A percentile compares a stretch with the other conserved stretches of the same genome.
phyloP scores from a whole-genome alignment of 2,113 vertebrate species.

The Bos javanicus region DNA sequence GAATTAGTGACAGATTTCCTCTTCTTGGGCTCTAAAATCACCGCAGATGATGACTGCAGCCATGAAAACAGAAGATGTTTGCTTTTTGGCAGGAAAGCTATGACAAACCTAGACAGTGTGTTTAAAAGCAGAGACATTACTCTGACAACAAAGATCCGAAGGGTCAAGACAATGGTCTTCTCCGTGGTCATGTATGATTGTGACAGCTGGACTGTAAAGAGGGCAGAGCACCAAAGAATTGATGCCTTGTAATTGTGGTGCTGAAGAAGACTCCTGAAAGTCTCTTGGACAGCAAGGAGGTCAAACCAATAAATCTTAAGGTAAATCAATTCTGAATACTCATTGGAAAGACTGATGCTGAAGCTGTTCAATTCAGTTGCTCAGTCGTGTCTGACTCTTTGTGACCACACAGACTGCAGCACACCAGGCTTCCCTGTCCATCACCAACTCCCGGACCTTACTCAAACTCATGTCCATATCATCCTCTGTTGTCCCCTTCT shows the following conservation, averaged over 20 bases:
- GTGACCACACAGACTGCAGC: neutral
- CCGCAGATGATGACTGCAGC: neutral
- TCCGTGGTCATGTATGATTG: neutral
- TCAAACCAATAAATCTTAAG: neutral
- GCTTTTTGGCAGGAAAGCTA: neutral
- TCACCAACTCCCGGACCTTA: neutral
- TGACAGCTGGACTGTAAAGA: neutral
- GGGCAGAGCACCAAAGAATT: neutral
- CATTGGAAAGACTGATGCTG: neutral
- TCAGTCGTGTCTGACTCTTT: neutral
- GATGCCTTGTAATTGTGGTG: neutral
- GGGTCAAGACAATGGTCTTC: neutral
- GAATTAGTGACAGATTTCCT: neutral
- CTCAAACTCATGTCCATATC: neutral
- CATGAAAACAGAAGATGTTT: neutral
- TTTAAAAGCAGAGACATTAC: neutral
- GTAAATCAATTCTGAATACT: neutral
- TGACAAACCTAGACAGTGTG: neutral
- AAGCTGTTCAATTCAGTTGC: neutral
- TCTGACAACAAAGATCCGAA: neutral
- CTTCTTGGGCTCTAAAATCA: neutral
- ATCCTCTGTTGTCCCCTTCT: neutral
- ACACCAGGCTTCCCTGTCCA: neutral
- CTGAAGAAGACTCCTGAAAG: neutral
- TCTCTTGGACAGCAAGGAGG: neutral